Base-by-base conservation (phyloP, 1,140 invertebrate species). In the Streblospio benedicti region DNA sequence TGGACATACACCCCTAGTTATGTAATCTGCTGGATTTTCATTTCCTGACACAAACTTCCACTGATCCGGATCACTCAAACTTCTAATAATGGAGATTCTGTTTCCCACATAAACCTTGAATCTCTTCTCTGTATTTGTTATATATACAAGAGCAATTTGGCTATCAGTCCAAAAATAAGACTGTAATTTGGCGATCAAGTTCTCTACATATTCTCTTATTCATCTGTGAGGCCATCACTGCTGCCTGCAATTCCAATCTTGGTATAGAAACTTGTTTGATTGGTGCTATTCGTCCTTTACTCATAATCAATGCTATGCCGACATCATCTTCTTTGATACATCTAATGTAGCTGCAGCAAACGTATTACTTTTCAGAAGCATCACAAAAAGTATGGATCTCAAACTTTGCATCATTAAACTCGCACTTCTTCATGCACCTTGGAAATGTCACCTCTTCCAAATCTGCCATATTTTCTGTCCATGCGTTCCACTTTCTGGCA, bases 101-200 rank as follows among this genome's bases (percentile, higher is more conserved):
- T 77, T 79, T 2, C 71, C 73, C 0, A 80, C 74, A 61, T 75
- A 81, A 1, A 69, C 71, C 60, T 78, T 72, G 51, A 62, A 59
- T 16, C 59, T 27, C n/a, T n/a, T n/a, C n/a, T n/a, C n/a, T n/a
- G n/a, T n/a, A n/a, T n/a, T n/a, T n/a, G n/a, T n/a, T n/a, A n/a
- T n/a, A n/a, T n/a, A n/a, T n/a, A n/a, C n/a, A n/a, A n/a, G n/a
- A n/a, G n/a, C n/a, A n/a, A n/a, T n/a, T n/a, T n/a, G n/a, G 30
- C 28, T 45, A 31, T 35, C 27, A 54, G 57, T 63, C 16, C 47
- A 9, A 2, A 66, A 35, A 41, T 57, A 61, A 5, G 41, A 55
- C 25, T 63, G 43, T 4, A n/a, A n/a, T n/a, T 60, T 49, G n/a
- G 49, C 57, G n/a, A n/a, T n/a, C n/a, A 9, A 38, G n/a, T 38